Evolutionary conservation across 2,113 vertebrate genomes (phyloP).

Genomic region (Delphinapterus leucas): DNA sequence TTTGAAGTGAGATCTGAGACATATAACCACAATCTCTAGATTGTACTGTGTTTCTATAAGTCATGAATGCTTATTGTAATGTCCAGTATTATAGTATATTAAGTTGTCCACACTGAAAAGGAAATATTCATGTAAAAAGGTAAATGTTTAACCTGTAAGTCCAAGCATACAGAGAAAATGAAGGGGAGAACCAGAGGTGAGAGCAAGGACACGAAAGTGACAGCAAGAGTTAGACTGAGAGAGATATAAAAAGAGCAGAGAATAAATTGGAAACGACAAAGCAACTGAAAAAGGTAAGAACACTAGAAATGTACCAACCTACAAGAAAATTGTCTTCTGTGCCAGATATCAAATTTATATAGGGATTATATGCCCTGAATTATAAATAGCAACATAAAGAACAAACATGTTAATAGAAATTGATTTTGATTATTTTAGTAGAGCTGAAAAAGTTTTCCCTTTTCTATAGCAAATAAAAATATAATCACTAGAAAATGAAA

Average conservation of each 20-base stretch:
- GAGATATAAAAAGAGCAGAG: background rate
- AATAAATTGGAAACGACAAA: slow-evolving; percentile 1
- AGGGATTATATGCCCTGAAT: background rate
- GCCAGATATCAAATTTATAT: background rate
- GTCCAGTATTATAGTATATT: background rate
- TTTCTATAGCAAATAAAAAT: background rate
- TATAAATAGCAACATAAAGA: slow-evolving; percentile 4
- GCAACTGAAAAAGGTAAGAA: background rate
- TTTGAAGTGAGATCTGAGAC: background rate
- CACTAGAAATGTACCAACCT: slow-evolving; percentile 5
- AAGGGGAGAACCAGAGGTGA: background rate
- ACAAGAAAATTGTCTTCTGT: background rate
- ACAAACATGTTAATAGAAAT: background rate
- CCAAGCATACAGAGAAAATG: background rate
- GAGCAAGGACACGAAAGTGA: background rate
- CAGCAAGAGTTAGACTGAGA: background rate
- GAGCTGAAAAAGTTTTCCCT: background rate
- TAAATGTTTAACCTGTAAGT: slow-evolving; percentile 50
- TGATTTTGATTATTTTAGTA: background rate
- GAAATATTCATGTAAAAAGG: background rate
- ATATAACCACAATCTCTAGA: background rate
- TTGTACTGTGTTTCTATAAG: background rate
- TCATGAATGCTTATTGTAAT: background rate
- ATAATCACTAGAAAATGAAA: background rate
- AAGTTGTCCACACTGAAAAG: background rate